Percentiles rank a stretch among this genome's conserved stretches.
Evolutionary conservation across 2,113 vertebrate genomes (phyloP).

Genomic region (Ifrita kowaldi): DNA sequence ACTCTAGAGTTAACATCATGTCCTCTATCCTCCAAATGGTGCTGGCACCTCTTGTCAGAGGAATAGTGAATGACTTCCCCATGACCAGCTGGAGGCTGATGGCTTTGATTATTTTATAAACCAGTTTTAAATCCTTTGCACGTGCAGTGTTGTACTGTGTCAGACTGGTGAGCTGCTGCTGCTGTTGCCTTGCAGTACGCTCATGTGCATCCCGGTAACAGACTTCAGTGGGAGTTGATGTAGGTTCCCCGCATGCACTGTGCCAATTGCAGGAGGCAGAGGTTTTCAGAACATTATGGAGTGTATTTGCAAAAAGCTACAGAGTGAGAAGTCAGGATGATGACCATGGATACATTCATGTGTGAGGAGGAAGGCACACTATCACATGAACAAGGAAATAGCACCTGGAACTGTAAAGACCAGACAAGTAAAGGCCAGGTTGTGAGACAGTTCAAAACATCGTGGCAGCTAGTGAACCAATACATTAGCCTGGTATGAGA

Average conservation of each 20-base stretch:
- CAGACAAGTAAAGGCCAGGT: not conserved
- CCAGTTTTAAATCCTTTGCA: not conserved
- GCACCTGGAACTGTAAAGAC: not conserved
- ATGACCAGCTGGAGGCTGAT: not conserved
- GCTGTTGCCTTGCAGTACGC: accelerated
- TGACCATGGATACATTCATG: not conserved
- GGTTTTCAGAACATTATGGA: not conserved
- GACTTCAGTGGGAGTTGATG: not conserved
- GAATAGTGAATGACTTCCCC: not conserved
- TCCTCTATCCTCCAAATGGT: not conserved
- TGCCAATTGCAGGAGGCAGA: not conserved
- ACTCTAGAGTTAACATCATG: not conserved
- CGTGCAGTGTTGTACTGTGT: not conserved
- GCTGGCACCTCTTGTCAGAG: not conserved
- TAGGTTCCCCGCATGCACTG: not conserved
- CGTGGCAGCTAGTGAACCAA: not conserved
- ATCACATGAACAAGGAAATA: not conserved
- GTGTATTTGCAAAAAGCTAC: not conserved
- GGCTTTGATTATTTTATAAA: not conserved
- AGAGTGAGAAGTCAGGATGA: not conserved
- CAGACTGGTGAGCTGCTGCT: not conserved
- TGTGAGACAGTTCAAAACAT: not conserved
- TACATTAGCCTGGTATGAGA: not conserved
- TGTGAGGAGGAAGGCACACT: not conserved
- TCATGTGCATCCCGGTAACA: not conserved